These are phyloP conservation scores for Hybos culiciformis DNA, from an alignment of 2,888 invertebrate species.

Conservation along the genomic window DNA sequence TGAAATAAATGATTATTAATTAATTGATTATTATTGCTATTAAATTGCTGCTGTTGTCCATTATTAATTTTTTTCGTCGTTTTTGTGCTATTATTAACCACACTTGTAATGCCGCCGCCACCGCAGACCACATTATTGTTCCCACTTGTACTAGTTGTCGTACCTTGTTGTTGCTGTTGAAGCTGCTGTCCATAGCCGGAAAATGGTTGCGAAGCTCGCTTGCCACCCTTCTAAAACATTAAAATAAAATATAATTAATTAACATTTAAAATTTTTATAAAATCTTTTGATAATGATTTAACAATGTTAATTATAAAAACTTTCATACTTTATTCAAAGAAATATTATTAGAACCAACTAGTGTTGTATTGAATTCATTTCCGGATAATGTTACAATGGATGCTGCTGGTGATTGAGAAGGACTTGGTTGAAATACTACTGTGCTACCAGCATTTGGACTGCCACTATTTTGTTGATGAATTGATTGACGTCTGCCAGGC, in stretches of 20 bases:
- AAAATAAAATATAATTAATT: conserved; percentile 1
- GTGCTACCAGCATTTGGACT: conserved; percentile 37
- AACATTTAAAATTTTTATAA: neutral
- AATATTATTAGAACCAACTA: conserved; percentile 37
- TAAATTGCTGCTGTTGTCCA: conserved; percentile 15
- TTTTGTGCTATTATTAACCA: conserved; percentile 34
- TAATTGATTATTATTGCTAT: neutral
- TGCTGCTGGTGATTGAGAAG: conserved; percentile 36
- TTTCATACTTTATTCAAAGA: conserved; percentile 33
- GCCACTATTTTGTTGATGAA: conserved; percentile 35
- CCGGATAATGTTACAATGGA: conserved; percentile 35
- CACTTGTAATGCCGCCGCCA: conserved; percentile 35
- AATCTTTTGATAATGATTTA: neutral
- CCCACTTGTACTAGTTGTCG: conserved; percentile 28
- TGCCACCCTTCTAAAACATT: conserved; percentile 13
- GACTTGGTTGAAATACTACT: conserved; percentile 36
- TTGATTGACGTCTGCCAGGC: conserved; percentile 36
- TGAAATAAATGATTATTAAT: neutral
- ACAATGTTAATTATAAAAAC: neutral
- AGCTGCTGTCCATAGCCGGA: conserved; percentile 32
- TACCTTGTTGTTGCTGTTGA: conserved; percentile 23
- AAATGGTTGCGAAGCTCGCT: conserved; percentile 8
- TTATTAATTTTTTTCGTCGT: conserved; percentile 33
- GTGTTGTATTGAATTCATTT: conserved; percentile 37
- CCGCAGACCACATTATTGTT: too few species aligned